Percentiles rank a stretch among this genome's conserved stretches.
phyloP scores from a whole-genome alignment of 2,113 vertebrate genomes.

The Rhinogobius similis region DNA sequence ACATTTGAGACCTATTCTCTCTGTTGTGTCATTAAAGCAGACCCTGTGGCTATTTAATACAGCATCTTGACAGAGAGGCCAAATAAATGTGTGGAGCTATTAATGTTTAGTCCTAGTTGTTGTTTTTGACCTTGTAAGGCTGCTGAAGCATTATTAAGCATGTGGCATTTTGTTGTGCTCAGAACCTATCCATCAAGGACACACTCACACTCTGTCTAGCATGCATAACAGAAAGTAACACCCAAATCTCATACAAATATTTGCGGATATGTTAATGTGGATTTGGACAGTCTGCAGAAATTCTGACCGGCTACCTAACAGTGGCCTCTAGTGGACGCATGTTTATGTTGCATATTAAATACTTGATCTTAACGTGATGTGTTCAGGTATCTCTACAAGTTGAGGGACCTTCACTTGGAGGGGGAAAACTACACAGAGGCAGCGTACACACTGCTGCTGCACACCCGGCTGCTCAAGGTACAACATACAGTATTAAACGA shows the following conservation, averaged over 20 bases:
- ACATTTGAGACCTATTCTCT: constrained; percentile 2
- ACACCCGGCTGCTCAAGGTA: constrained; percentile 95
- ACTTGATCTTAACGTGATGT: constrained; percentile 1
- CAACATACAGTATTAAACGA: constrained; percentile 16
- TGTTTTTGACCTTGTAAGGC: constrained; percentile 4
- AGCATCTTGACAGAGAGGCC: constrained; percentile 6
- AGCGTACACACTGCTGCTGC: constrained; percentile 92
- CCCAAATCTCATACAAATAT: constrained; percentile 3
- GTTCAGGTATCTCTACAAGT: constrained; percentile 92
- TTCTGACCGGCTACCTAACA: constrained; percentile 47
- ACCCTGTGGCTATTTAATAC: constrained; percentile 4
- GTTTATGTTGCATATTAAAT: constrained; percentile 17
- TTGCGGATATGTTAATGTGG: constrained; percentile 1
- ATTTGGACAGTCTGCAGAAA: constrained; percentile 1
- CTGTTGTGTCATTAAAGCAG: constrained; percentile 24
- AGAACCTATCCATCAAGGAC: constrained; percentile 6
- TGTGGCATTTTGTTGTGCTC: background rate
- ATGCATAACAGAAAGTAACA: constrained; percentile 9
- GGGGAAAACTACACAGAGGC: constrained; percentile 97
- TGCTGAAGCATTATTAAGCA: constrained; percentile 15
- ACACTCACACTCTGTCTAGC: constrained; percentile 8
- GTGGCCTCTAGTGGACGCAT: constrained; percentile 69
- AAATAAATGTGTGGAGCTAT: background rate
- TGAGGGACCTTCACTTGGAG: constrained; percentile 94
- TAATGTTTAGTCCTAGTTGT: constrained; percentile 6